Conservation (phyloP, 1,140 invertebrate genomes). For the Cylas formicarius region DNA sequence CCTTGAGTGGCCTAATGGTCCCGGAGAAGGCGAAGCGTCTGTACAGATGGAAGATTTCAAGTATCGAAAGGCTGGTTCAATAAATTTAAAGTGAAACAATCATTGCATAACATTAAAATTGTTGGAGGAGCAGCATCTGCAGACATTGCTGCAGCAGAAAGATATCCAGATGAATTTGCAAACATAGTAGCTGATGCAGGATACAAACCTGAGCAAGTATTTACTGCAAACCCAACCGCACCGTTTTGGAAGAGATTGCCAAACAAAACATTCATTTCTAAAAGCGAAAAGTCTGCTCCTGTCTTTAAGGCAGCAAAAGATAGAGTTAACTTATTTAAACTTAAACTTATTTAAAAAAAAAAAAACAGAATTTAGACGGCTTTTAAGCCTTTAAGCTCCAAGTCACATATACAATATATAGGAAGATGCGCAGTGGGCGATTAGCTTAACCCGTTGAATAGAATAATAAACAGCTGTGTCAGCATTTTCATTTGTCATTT, state of each 20-base stretch:
- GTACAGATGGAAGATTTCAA: conserved; percentile 5
- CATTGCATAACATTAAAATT: conserved; percentile 14
- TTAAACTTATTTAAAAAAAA: too few relatives aligned
- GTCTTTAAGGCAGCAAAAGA: conserved; percentile 10
- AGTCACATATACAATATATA: too few relatives aligned
- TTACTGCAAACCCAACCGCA: conserved; percentile 8
- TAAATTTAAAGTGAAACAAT: conserved; percentile 7
- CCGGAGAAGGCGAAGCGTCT: neutral
- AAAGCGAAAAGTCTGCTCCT: conserved; percentile 4
- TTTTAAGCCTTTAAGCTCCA: too few relatives aligned
- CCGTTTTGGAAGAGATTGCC: conserved; percentile 15
- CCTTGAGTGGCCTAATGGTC: neutral
- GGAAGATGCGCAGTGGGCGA: too few relatives aligned
- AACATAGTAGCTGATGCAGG: conserved; percentile 7
- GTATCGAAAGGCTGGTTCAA: conserved; percentile 1
- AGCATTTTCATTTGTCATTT: too few relatives aligned
- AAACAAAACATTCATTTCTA: conserved; percentile 2
- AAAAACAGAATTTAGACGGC: too few relatives aligned
- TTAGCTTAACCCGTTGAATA: too few relatives aligned
- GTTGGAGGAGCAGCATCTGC: conserved; percentile 9
- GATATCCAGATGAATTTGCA: conserved; percentile 7
- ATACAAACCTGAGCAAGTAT: conserved; percentile 11
- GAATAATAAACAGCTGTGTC: too few relatives aligned
- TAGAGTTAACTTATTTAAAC: conserved; percentile 1
- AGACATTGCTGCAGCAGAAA: conserved; percentile 1